Evolutionary conservation across 2,888 invertebrate genomes (phyloP).

Genomic region (Leptinotarsa rubiginosa): DNA sequence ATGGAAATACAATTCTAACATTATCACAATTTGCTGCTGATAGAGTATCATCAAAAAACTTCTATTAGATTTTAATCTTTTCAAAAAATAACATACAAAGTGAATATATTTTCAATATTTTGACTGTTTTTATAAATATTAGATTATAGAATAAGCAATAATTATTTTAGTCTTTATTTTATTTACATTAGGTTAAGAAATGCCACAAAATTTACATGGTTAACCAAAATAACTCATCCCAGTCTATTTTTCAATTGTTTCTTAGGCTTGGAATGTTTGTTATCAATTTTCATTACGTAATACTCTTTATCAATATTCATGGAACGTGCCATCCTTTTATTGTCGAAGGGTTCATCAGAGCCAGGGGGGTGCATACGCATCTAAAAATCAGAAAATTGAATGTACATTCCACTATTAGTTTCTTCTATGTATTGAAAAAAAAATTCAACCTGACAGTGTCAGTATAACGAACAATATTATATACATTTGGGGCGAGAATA

Average conservation of each 20-base stretch:
- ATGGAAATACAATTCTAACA: constrained; percentile 47
- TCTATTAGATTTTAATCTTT: constrained; percentile 18
- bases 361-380: constrained; percentile 78
- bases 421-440: too few relatives aligned
- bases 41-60: constrained; percentile 51
- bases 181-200: constrained; percentile 2
- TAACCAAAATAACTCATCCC: neutral
- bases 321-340: constrained; percentile 68
- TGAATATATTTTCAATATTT: constrained; percentile 21
- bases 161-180: constrained; percentile 6
- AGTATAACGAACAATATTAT: too few relatives aligned
- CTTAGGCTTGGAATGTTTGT: constrained; percentile 43
- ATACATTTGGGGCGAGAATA: too few relatives aligned
- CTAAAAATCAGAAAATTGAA: constrained; percentile 64
- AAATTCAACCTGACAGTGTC: too few relatives aligned
- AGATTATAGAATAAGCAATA: too few relatives aligned
- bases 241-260: constrained; percentile 41
- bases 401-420: neutral
- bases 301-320: constrained; percentile 67
- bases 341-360: constrained; percentile 71
- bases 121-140: neutral
- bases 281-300: constrained; percentile 57
- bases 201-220: neutral
- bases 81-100: constrained; percentile 1
- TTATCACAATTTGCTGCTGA: constrained; percentile 51